Base-by-base conservation (phyloP, 2,888 invertebrate genomes). In the Autographa gamma region DNA sequence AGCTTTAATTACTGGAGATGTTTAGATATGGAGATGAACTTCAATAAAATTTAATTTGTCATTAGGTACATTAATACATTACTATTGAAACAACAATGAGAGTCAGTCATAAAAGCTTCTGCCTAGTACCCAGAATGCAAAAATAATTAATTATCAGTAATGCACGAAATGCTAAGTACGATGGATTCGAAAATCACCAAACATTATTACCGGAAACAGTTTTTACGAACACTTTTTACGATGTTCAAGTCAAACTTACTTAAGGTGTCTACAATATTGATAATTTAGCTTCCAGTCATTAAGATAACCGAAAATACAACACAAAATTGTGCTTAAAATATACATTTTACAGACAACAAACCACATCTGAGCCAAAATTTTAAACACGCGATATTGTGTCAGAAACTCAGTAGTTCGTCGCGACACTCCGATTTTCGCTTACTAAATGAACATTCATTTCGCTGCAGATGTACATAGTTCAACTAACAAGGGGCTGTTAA, bases 401-500 rank as follows among this genome's bases (percentile, higher is more conserved):
- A 79, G 60, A 70, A 78, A 68, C 79, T 74, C 81, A 68, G 58
- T 74, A 74, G 80, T 79, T 61, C 66, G 77, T 67, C 86, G 82
- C 77, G 82, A 83, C 84, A 82, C 84, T 82, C 80, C 85, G 85
- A 88, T 90, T 92, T 90, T 89, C 89, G 88, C 90, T 91, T 88
- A 88, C 90, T 81, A 93, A 94, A 93, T 93, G 95, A 93, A 92
- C 94, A 93, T 92, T 91, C 90, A 91, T 91, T 92, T 88, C 85
- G 83, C 86, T 89, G 85, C 90, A 91, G 90, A 91, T 91, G 92
- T 93, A 90, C 88, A 88, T 92, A 94, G 94, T 94, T 93, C 85
- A 88, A 92, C 92, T 95, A 94, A 94, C 94, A 93, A 94, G 94
- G 93, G 93, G 92, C 88, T 94, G 93, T 95, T 95, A 94, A 95